Percentiles rank a stretch among this genome's conserved stretches.
Conservation (phyloP, 1,140 invertebrate species). For the Drosophila teissieri region DNA sequence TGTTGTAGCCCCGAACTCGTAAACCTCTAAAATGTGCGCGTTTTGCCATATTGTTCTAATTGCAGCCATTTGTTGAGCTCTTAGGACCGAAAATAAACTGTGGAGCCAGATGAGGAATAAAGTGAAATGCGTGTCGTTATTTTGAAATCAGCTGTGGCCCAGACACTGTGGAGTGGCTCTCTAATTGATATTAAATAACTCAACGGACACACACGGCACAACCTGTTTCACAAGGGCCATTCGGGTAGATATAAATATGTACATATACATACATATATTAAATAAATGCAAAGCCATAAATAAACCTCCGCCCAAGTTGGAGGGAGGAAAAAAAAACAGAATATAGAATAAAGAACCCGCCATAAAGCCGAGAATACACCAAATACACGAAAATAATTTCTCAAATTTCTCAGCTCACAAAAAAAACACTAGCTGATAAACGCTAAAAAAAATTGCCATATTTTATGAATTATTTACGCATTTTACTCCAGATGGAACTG, state of each 20-base stretch:
- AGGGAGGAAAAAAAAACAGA: constrained; percentile 20
- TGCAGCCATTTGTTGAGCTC: constrained; percentile 72
- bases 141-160: constrained; percentile 74
- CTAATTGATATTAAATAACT: constrained; percentile 82
- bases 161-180: constrained; percentile 29
- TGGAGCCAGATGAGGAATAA: constrained; percentile 12
- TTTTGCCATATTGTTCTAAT: constrained; percentile 81
- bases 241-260: not conserved
- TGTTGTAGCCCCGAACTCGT: constrained; percentile 28
- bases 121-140: constrained; percentile 79
- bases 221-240: constrained; percentile 64
- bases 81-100: constrained; percentile 5
- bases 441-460: constrained; percentile 50
- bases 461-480: constrained; percentile 80
- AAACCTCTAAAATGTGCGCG: constrained; percentile 65
- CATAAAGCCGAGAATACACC: constrained; percentile 25
- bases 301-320: constrained; percentile 73
- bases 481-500: constrained; percentile 56
- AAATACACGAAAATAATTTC: constrained; percentile 55
- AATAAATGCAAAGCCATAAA: constrained; percentile 82
- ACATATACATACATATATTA: constrained; percentile 52
- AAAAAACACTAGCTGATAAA: constrained; percentile 20
- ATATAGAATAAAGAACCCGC: constrained; percentile 70
- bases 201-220: constrained; percentile 32
- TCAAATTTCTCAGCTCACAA: constrained; percentile 61